Percentiles rank a stretch among this genome's conserved stretches.
Evolutionary conservation across 2,113 vertebrate genomes (phyloP).

Genomic region (Mobula hypostoma): DNA sequence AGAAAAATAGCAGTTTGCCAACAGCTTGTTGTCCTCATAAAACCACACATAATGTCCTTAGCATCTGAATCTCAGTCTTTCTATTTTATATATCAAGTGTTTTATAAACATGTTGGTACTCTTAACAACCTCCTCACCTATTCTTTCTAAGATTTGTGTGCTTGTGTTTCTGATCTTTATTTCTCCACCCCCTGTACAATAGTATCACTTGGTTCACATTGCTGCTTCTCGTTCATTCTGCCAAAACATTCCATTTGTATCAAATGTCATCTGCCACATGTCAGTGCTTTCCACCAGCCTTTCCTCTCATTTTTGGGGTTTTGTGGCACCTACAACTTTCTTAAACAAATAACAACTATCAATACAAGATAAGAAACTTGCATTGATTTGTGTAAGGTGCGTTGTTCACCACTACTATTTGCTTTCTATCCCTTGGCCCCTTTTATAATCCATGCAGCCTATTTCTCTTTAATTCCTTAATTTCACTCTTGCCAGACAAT

Average conservation of each 20-base stretch:
- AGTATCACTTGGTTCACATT: background rate
- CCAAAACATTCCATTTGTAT: background rate
- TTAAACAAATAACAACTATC: background rate
- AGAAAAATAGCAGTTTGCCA: background rate
- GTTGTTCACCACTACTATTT: too few species aligned
- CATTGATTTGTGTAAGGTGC: too few species aligned
- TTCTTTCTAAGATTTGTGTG: background rate
- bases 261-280: background rate
- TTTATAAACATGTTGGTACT: too few species aligned
- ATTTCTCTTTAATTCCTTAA: too few species aligned
- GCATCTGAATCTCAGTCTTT: background rate
- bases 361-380: too few species aligned
- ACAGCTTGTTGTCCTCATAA: background rate
- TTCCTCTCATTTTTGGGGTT: background rate
- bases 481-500: background rate
- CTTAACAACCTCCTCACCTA: background rate
- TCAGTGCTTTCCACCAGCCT: background rate
- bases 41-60: background rate
- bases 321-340: background rate
- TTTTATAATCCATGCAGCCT: too few species aligned
- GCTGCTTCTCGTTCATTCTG: too few species aligned
- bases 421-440: too few species aligned
- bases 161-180: too few species aligned
- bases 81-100: too few species aligned
- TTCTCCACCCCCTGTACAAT: too few species aligned